Percentiles rank a stretch among this genome's conserved stretches.
phyloP scores from a whole-genome alignment of 2,113 vertebrate genomes.

The Chaetorhynchus papuensis region DNA sequence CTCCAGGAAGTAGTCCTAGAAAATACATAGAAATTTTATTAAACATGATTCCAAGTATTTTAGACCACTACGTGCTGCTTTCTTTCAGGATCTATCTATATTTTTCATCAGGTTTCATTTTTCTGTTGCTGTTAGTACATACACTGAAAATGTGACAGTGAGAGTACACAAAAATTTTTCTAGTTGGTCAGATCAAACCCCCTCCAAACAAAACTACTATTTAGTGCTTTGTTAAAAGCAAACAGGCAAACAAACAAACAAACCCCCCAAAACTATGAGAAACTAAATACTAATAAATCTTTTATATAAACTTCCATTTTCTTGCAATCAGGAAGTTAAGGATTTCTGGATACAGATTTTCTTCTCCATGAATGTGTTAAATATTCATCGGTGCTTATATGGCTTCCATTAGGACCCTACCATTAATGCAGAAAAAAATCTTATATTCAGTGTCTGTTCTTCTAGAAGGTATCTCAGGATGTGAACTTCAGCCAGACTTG shows the following conservation, averaged over 20 bases:
- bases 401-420: not conserved
- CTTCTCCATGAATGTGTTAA: not conserved
- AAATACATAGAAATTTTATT: not conserved
- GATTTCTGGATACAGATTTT: not conserved
- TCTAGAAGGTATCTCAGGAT: not conserved
- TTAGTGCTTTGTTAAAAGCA: not conserved
- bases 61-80: not conserved
- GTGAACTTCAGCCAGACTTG: not conserved
- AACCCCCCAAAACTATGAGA: not conserved
- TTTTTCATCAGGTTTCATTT: not conserved
- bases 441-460: not conserved
- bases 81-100: not conserved
- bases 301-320: not conserved
- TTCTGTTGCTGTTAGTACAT: not conserved
- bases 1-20: not conserved
- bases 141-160: not conserved
- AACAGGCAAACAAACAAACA: not conserved
- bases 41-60: not conserved
- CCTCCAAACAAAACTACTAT: not conserved
- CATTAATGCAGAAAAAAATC: not conserved
- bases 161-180: not conserved
- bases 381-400: not conserved
- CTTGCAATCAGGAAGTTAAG: not conserved
- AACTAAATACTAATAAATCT: not conserved
- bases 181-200: not conserved